phyloP scores from a whole-genome alignment of 2,113 vertebrate species.

The Zeus faber region DNA sequence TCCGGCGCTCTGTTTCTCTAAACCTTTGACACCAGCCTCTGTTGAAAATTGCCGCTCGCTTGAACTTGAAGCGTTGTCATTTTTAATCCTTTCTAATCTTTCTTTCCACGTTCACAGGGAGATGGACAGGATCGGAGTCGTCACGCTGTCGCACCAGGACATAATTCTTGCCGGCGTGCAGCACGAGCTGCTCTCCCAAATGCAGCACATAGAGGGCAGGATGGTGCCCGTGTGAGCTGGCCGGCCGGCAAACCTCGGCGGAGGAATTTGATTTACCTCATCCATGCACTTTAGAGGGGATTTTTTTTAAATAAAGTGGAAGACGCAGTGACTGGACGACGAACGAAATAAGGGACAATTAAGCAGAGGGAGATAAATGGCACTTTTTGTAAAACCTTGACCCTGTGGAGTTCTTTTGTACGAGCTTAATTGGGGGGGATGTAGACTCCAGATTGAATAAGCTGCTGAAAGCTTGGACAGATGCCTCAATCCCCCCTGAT shows the following conservation, averaged over 20 bases:
- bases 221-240: constrained; percentile 95
- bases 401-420: constrained; percentile 56
- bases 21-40: too few species aligned
- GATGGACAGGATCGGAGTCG: constrained; percentile 91
- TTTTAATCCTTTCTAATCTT: too few species aligned
- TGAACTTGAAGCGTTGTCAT: too few species aligned
- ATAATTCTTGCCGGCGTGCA: constrained; percentile 89
- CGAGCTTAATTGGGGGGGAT: constrained; percentile 42
- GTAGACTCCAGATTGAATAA: constrained; percentile 14
- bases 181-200: constrained; percentile 92
- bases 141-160: constrained; percentile 87
- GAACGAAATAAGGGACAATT: constrained; percentile 9
- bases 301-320: constrained; percentile 49
- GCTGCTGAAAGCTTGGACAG: constrained; percentile 41
- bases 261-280: constrained; percentile 93
- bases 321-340: constrained; percentile 27
- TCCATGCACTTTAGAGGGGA: constrained; percentile 98
- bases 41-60: too few species aligned
- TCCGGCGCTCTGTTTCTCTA: too few species aligned
- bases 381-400: constrained; percentile 68
- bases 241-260: constrained; percentile 65
- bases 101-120: constrained; percentile 80
- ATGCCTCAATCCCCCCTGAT: constrained; percentile 39
- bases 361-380: constrained; percentile 45
- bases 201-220: constrained; percentile 96